phyloP scores from a whole-genome alignment of 2,888 invertebrate species.

The Bembecia ichneumoniformis region DNA sequence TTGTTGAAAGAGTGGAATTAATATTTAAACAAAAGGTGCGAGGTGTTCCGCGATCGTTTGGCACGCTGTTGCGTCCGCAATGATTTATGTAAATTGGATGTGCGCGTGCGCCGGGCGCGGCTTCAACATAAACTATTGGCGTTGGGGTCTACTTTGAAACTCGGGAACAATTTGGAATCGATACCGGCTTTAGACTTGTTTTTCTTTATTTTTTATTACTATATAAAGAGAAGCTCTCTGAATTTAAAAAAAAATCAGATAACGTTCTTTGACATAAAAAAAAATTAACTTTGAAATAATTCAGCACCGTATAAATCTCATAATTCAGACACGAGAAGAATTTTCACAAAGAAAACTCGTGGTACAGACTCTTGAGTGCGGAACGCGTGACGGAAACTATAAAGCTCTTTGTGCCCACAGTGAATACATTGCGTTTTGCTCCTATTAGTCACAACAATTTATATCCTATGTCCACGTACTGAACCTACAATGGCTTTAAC shows the following conservation, averaged over 20 bases:
- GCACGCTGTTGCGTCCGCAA: constrained; percentile 23
- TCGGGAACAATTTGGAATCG: neutral
- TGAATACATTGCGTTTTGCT: constrained; percentile 8
- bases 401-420: constrained; percentile 7
- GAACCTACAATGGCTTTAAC: no score
- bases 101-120: constrained; percentile 22
- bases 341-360: no score
- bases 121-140: neutral
- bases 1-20: neutral
- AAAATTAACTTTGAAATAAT: no score
- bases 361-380: neutral
- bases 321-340: no score
- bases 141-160: neutral
- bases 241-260: no score
- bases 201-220: no score
- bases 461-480: no score
- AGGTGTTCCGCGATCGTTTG: constrained; percentile 23
- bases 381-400: constrained; percentile 17
- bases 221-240: no score
- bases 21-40: constrained; percentile 22
- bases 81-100: constrained; percentile 52
- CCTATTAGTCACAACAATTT: neutral
- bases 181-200: no score
- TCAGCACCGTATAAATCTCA: no score
- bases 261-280: no score